Evolutionary conservation across 1,140 invertebrate genomes (phyloP).

Genomic region (Stenopsyche tienmushanensis): DNA sequence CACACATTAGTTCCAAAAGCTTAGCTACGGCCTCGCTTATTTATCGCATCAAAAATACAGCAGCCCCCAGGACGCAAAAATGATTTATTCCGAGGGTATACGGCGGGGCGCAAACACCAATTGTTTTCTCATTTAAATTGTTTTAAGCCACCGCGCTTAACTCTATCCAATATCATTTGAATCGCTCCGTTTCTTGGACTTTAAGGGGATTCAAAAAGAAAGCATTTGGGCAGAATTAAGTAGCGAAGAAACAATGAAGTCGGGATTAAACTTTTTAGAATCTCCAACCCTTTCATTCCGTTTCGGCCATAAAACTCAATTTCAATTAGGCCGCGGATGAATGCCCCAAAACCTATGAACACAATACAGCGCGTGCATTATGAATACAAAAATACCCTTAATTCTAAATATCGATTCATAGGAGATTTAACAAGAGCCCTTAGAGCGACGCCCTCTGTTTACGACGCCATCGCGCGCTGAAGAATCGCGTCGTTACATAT

Average conservation of each 20-base stretch:
- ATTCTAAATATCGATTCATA: too few relatives aligned
- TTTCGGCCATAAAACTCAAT: conserved; percentile 39
- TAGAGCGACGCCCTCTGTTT: too few relatives aligned
- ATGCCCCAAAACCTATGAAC: background rate
- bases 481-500: too few relatives aligned
- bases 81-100: too few relatives aligned
- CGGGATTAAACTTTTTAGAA: conserved; percentile 39
- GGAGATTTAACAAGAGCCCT: too few relatives aligned
- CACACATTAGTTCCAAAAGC: background rate
- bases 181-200: background rate
- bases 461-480: too few relatives aligned
- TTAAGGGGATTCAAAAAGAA: conserved; percentile 26
- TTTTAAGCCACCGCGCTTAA: conserved; percentile 20
- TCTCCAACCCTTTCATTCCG: conserved; percentile 37
- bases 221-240: conserved; percentile 31
- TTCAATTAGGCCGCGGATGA: conserved; percentile 34
- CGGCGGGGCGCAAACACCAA: too few relatives aligned
- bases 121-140: conserved; percentile 19
- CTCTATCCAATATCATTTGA: conserved; percentile 16
- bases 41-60: background rate
- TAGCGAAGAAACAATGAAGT: conserved; percentile 35
- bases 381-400: background rate
- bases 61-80: too few relatives aligned
- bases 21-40: background rate
- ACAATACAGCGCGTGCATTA: background rate